Percentiles rank a stretch among this genome's conserved stretches.
Evolutionary conservation across 2,797 vertebrate species (phyloP).

Genomic region (Clarias pachynema): DNA sequence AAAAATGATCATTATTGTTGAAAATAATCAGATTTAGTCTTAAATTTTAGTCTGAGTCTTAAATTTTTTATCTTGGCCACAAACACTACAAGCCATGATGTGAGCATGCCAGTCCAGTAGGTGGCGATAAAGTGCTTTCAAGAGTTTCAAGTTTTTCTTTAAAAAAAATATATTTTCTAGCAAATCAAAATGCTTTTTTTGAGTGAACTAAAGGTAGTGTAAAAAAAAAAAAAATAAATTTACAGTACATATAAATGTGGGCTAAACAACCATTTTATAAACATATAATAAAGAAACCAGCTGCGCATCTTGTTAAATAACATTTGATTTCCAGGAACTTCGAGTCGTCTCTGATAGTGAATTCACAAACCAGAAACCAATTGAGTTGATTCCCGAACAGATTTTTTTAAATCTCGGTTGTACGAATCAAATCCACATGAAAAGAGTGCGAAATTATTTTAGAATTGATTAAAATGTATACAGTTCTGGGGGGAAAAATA

Average conservation of each 20-base stretch:
- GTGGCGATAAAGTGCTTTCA: not conserved
- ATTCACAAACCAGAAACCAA: not conserved
- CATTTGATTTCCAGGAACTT: not conserved
- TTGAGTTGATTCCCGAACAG: not conserved
- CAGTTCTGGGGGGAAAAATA: no score
- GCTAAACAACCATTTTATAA: no score
- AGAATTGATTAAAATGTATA: no score
- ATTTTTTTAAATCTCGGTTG: not conserved
- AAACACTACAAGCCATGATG: not conserved
- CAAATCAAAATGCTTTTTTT: not conserved
- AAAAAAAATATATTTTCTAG: not conserved
- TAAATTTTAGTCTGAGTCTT: not conserved
- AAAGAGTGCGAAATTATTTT: not conserved
- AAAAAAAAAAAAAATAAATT: not conserved
- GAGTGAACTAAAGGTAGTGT: not conserved
- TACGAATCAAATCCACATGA: not conserved
- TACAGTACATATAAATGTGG: not conserved
- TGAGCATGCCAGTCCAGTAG: constrained; percentile 1
- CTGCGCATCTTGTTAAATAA: not conserved
- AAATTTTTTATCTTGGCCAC: not conserved
- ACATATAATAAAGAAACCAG: not conserved
- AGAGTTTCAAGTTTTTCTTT: not conserved
- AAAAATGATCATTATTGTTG: not conserved
- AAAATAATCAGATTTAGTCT: not conserved
- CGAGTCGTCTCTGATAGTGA: not conserved